Percentiles rank a stretch among this genome's conserved stretches.
Evolutionary conservation across 2,797 vertebrate species (phyloP).

Genomic region (Hypotaenidia okinawae): DNA sequence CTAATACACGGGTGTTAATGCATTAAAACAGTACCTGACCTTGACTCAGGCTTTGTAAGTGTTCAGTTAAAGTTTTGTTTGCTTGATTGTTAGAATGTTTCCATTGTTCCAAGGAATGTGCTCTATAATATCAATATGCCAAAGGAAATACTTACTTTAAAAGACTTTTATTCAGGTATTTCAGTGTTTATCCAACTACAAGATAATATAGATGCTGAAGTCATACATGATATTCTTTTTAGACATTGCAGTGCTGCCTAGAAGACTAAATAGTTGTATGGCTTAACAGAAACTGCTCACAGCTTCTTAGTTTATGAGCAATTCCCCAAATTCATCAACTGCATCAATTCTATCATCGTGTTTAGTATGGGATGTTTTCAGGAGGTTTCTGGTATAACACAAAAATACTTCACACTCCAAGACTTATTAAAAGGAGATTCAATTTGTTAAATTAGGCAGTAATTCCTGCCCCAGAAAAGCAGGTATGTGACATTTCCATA

Average conservation of each 20-base stretch:
- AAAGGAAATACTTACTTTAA: not conserved
- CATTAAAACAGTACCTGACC: not conserved
- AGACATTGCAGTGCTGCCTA: not conserved
- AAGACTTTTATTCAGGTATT: not conserved
- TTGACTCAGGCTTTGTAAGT: not conserved
- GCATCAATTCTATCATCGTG: not conserved
- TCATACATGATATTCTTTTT: not conserved
- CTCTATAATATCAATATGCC: not conserved
- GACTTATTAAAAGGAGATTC: not conserved
- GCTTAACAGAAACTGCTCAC: conserved; percentile 9
- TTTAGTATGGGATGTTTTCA: not conserved
- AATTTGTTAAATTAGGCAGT: not conserved
- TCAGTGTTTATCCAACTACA: not conserved
- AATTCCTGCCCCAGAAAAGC: not conserved
- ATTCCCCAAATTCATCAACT: not conserved
- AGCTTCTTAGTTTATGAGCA: conserved; percentile 3
- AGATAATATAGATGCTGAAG: not conserved
- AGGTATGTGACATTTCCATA: not conserved
- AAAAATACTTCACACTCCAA: not conserved
- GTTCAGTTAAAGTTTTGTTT: not conserved
- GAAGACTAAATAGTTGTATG: conserved; percentile 1
- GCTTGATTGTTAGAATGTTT: not conserved
- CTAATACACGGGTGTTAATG: not conserved
- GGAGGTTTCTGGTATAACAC: not conserved
- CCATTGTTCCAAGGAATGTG: not conserved